These are phyloP conservation scores for Mus minutoides DNA, from an alignment of 2,797 vertebrate genomes.

Conservation along the genomic window DNA sequence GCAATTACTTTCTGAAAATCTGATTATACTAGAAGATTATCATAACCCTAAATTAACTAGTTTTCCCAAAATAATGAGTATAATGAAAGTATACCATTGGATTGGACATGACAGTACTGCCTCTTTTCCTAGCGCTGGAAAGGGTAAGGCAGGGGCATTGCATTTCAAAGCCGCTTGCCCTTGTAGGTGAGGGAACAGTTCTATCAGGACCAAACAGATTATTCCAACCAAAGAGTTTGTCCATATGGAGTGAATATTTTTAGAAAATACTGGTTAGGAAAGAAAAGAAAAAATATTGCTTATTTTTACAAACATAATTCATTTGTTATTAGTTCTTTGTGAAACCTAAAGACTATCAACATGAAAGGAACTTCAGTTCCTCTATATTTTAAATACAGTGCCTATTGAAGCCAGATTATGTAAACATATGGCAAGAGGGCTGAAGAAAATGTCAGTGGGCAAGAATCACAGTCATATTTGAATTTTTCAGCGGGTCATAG, in stretches of 20 bases:
- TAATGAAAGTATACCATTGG: neutral
- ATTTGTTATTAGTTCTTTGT: slow-evolving; percentile 38
- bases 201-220: neutral
- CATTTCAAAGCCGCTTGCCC: neutral
- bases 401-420: slow-evolving; percentile 27
- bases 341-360: slow-evolving; percentile 11
- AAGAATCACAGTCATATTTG: slow-evolving; percentile 29
- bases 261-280: neutral
- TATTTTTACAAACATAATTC: slow-evolving; percentile 24
- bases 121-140: neutral
- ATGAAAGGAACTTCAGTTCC: neutral
- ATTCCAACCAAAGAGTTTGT: slow-evolving; percentile 16
- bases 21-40: neutral
- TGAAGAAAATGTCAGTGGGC: neutral
- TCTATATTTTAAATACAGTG: slow-evolving; percentile 52
- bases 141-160: neutral
- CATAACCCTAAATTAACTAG: neutral
- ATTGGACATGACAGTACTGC: neutral
- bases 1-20: neutral
- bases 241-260: slow-evolving; percentile 27
- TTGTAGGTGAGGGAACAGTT: neutral
- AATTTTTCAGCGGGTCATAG: slow-evolving; percentile 8
- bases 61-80: neutral
- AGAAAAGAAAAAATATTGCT: neutral
- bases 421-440: neutral